A percentile compares a stretch with the other conserved stretches of the same genome.
Evolutionary conservation across 2,888 invertebrate genomes (phyloP).

Genomic region (Dioctria linearis): DNA sequence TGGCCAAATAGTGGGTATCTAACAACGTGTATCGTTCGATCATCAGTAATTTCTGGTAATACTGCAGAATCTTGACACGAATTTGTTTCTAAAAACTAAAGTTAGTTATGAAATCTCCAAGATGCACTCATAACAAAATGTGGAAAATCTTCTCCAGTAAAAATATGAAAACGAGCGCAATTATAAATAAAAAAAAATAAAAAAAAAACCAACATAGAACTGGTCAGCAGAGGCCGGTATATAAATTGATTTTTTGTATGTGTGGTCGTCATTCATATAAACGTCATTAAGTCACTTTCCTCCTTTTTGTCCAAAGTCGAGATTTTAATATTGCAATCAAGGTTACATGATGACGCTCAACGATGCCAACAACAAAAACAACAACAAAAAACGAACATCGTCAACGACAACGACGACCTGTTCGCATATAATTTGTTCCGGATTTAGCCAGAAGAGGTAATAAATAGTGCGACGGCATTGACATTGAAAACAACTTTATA

Average conservation of each 20-base stretch:
- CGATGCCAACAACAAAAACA: too few relatives aligned
- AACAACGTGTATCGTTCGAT: too few relatives aligned
- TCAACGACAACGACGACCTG: neutral
- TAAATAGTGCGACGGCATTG: constrained; percentile 29
- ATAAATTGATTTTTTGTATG: too few relatives aligned
- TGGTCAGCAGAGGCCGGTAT: too few relatives aligned
- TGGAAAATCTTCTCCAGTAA: neutral
- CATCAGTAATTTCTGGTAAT: neutral
- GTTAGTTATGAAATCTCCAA: neutral
- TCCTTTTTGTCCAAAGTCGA: neutral
- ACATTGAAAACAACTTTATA: constrained; percentile 38
- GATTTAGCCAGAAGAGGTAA: neutral
- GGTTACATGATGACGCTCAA: neutral
- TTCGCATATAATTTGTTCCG: neutral
- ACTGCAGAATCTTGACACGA: neutral
- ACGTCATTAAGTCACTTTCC: neutral
- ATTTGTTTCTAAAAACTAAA: too few relatives aligned
- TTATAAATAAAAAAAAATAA: too few relatives aligned
- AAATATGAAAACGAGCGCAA: neutral
- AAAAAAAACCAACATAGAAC: too few relatives aligned
- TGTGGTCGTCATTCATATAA: neutral
- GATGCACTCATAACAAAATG: too few relatives aligned
- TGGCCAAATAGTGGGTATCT: neutral
- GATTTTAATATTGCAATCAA: neutral
- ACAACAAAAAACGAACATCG: neutral